These are phyloP conservation scores for Lasioglossum lativentre DNA, from an alignment of 2,888 invertebrate species.

Conservation along the genomic window DNA sequence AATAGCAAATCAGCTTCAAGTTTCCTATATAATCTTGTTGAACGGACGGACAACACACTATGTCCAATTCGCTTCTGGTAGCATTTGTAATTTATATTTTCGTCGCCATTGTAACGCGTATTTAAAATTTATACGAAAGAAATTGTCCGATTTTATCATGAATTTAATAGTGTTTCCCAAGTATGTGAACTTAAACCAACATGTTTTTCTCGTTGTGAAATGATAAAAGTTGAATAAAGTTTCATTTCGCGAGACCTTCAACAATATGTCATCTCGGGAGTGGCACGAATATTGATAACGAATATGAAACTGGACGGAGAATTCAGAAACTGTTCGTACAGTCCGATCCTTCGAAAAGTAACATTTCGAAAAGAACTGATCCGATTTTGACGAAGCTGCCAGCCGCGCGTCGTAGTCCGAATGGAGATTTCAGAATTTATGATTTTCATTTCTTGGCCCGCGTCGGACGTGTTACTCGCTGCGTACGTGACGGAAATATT, in stretches of 20 bases:
- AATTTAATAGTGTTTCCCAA: no score
- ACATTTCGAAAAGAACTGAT: constrained; percentile 50
- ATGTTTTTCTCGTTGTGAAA: no score
- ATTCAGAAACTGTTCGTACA: neutral
- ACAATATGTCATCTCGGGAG: neutral
- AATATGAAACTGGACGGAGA: neutral
- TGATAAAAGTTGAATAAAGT: no score
- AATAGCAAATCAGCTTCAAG: constrained; percentile 51
- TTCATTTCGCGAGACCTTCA: neutral
- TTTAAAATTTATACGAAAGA: no score
- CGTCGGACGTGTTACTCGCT: constrained; percentile 67
- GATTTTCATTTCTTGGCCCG: constrained; percentile 76
- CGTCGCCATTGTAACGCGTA: no score
- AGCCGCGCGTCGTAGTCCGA: constrained; percentile 41
- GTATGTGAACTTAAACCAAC: no score
- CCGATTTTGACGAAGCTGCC: constrained; percentile 67
- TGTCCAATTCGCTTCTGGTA: neutral
- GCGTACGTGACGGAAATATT: constrained; percentile 74
- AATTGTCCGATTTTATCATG: no score
- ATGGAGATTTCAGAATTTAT: constrained; percentile 75
- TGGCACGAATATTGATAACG: neutral
- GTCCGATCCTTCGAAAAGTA: neutral
- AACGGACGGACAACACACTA: neutral
- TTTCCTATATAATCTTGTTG: constrained; percentile 43
- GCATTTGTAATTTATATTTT: no score